phyloP scores from a whole-genome alignment of 1,140 invertebrate species.

The Ericerus pela region DNA sequence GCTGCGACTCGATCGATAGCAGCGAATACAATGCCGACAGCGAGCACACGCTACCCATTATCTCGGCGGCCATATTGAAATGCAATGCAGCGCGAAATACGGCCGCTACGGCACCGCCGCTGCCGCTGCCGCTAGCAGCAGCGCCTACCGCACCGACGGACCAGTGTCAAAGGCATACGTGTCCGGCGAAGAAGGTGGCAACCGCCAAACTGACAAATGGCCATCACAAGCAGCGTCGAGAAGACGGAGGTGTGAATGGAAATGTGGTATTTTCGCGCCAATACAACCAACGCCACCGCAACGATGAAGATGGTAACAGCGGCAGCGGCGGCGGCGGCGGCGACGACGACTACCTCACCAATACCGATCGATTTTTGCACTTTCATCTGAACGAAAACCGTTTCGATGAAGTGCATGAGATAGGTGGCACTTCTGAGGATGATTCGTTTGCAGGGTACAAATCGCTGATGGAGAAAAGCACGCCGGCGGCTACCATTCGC shows the following conservation, averaged over 20 bases:
- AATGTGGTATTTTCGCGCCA: too few relatives aligned
- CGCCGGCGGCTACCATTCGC: slow-evolving; percentile 52
- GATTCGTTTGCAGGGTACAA: slow-evolving; percentile 67
- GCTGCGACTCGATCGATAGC: slow-evolving; percentile 52
- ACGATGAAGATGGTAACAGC: not conserved
- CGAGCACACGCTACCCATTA: slow-evolving; percentile 13
- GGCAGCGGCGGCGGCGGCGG: not conserved
- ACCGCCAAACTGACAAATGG: not conserved
- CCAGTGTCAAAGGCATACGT: not conserved
- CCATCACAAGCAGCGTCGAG: not conserved
- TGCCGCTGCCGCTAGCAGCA: not conserved
- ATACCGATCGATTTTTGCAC: slow-evolving; percentile 43
- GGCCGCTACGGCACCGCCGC: not conserved
- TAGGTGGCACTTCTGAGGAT: slow-evolving; percentile 35
- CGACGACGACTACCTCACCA: slow-evolving; percentile 8
- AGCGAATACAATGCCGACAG: slow-evolving; percentile 38
- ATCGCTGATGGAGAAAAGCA: slow-evolving; percentile 47
- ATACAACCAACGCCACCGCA: too few relatives aligned
- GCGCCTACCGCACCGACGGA: not conserved
- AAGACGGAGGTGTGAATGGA: too few relatives aligned
- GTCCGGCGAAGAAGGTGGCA: not conserved
- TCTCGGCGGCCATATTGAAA: slow-evolving; percentile 5
- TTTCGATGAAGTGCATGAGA: slow-evolving; percentile 31
- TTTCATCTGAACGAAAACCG: slow-evolving; percentile 67
- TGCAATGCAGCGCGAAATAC: slow-evolving; percentile 8